These are phyloP conservation scores for Amphiprion clarkii DNA, from an alignment of 2,797 vertebrate genomes.

Conservation along the genomic window DNA sequence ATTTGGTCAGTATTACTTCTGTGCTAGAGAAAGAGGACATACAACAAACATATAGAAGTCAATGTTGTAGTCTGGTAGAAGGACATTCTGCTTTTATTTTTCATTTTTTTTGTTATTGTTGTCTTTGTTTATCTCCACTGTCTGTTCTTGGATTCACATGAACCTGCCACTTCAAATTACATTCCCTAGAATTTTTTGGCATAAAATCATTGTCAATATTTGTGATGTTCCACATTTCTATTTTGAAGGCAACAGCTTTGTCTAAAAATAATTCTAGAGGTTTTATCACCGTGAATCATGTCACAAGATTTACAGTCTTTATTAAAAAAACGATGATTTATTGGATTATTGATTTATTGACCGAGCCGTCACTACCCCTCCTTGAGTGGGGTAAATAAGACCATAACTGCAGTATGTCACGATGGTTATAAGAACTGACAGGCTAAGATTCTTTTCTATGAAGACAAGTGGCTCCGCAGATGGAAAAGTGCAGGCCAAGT, in stretches of 20 bases:
- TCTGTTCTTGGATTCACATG: not conserved
- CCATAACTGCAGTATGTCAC: slow-evolving; percentile 37
- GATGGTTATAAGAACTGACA: slow-evolving; percentile 55
- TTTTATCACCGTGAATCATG: not conserved
- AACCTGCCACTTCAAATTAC: not conserved
- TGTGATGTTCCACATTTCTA: not conserved
- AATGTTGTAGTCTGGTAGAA: not conserved
- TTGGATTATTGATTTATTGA: slow-evolving; percentile 1
- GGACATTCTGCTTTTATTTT: not conserved
- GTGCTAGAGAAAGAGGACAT: not conserved
- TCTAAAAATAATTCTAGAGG: not conserved
- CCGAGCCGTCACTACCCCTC: not conserved
- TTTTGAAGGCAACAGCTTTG: not conserved
- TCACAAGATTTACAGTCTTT: slow-evolving; percentile 3
- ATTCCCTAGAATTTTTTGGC: not conserved
- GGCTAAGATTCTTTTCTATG: slow-evolving; percentile 54
- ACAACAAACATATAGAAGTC: not conserved
- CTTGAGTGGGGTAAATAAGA: slow-evolving; percentile 19
- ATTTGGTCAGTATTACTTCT: slow-evolving; percentile 1
- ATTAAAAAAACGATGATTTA: slow-evolving; percentile 11
- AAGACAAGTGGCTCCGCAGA: slow-evolving; percentile 46
- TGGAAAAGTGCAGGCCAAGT: slow-evolving; percentile 39
- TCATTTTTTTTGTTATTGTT: not conserved
- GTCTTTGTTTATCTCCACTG: not conserved
- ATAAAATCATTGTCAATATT: slow-evolving; percentile 10